Percentiles rank a stretch among this genome's conserved stretches.
Evolutionary conservation across 2,888 invertebrate species (phyloP).

Genomic region (Andrena praecox): DNA sequence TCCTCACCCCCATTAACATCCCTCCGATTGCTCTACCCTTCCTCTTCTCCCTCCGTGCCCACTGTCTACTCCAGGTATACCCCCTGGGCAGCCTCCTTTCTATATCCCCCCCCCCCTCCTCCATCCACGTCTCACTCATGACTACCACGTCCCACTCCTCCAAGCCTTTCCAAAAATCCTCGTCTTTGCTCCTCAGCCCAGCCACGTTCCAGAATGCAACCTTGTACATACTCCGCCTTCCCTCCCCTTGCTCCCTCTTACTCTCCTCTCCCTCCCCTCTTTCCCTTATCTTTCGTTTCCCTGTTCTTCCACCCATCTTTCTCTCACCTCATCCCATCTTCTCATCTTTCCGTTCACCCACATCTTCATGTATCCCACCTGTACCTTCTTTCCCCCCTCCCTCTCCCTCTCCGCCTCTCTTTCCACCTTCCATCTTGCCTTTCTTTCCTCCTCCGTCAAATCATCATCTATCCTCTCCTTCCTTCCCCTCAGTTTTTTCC

Average conservation of each 20-base stretch:
- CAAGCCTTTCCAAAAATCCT: background rate
- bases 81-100: background rate
- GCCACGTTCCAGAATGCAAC: background rate
- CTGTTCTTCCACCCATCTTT: background rate
- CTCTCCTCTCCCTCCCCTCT: background rate
- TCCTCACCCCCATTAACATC: too few relatives aligned
- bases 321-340: background rate
- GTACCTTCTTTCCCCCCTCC: too few relatives aligned
- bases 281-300: background rate
- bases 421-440: too few relatives aligned
- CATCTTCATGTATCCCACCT: too few relatives aligned
- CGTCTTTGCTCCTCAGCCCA: background rate
- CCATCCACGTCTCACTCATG: background rate
- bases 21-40: background rate
- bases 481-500: too few relatives aligned
- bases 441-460: too few relatives aligned
- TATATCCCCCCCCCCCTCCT: background rate
- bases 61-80: background rate
- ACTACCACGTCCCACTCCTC: background rate
- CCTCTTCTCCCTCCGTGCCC: background rate
- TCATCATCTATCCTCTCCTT: too few relatives aligned
- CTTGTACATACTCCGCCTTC: background rate
- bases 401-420: too few relatives aligned
- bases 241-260: background rate
- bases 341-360: background rate